A percentile compares a stretch with the other conserved stretches of the same genome.
These are phyloP conservation scores for Heteromyza rotundicornis DNA, from an alignment of 2,888 invertebrate genomes.

Conservation along the genomic window DNA sequence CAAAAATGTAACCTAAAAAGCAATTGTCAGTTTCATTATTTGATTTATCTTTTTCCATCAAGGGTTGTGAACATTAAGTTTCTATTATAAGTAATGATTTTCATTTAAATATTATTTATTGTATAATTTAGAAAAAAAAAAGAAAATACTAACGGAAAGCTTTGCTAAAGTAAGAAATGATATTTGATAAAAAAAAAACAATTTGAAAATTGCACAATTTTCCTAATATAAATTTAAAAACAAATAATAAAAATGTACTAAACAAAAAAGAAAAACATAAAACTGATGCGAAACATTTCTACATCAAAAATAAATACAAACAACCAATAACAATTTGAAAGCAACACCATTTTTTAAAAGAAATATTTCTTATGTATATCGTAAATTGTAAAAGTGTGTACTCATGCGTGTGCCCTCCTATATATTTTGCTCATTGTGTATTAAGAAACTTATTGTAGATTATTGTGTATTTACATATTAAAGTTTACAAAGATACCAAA, in stretches of 20 bases:
- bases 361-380: not conserved
- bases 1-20: not conserved
- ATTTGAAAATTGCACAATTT: conserved; percentile 16
- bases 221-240: conserved; percentile 18
- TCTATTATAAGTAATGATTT: not conserved
- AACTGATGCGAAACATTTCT: not conserved
- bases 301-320: conserved; percentile 2
- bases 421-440: conserved; percentile 45
- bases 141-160: not conserved
- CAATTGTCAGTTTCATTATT: not conserved
- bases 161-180: not conserved
- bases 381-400: conserved; percentile 23
- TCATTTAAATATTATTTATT: not conserved
- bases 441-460: conserved; percentile 27
- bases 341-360: conserved; percentile 2
- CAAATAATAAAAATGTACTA: not conserved
- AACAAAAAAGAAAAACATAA: conserved; percentile 1
- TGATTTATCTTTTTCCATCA: not conserved
- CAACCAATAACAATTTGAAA: conserved; percentile 15
- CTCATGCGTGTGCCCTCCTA: conserved; percentile 46
- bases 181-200: not conserved
- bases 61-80: conserved; percentile 5
- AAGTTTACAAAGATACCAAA: conserved; percentile 39
- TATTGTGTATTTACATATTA: conserved; percentile 51
- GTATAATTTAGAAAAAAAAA: not conserved